Evolutionary conservation across 1,140 invertebrate species (phyloP).

Genomic region (Octopus bimaculoides): DNA sequence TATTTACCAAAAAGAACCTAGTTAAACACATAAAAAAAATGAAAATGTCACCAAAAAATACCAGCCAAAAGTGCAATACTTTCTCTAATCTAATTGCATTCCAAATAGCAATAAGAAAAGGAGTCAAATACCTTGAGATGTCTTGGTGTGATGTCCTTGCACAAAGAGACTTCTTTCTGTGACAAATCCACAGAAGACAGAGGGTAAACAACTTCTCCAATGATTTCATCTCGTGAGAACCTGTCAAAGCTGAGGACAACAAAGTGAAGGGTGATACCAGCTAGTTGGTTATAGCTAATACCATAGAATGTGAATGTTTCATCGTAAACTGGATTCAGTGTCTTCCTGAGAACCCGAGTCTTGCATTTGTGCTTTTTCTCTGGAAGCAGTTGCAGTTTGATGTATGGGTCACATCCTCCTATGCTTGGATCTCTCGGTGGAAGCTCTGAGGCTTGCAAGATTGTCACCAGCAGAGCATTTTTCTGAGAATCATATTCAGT

Average conservation of each 20-base stretch:
- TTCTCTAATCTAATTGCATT: too few species aligned
- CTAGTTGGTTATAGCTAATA: slow-evolving; percentile 71
- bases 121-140: slow-evolving; percentile 48
- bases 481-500: slow-evolving; percentile 80
- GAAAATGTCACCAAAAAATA: too few species aligned
- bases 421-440: slow-evolving; percentile 54
- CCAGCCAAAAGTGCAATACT: too few species aligned
- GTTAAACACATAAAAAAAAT: too few species aligned
- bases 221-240: slow-evolving; percentile 84
- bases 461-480: slow-evolving; percentile 84
- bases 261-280: slow-evolving; percentile 71
- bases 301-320: slow-evolving; percentile 82
- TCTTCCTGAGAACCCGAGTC: slow-evolving; percentile 79
- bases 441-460: slow-evolving; percentile 66
- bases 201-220: slow-evolving; percentile 67
- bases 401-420: slow-evolving; percentile 82
- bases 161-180: slow-evolving; percentile 43
- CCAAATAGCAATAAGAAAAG: too few species aligned
- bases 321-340: slow-evolving; percentile 82
- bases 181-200: slow-evolving; percentile 60
- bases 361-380: slow-evolving; percentile 85
- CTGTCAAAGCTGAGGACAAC: slow-evolving; percentile 88
- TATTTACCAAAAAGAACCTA: too few species aligned
- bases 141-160: slow-evolving; percentile 48
- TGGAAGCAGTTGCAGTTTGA: slow-evolving; percentile 81